phyloP scores from a whole-genome alignment of 35 echinoderm and acorn worm genomes.

The Apostichopus parvimensis region DNA sequence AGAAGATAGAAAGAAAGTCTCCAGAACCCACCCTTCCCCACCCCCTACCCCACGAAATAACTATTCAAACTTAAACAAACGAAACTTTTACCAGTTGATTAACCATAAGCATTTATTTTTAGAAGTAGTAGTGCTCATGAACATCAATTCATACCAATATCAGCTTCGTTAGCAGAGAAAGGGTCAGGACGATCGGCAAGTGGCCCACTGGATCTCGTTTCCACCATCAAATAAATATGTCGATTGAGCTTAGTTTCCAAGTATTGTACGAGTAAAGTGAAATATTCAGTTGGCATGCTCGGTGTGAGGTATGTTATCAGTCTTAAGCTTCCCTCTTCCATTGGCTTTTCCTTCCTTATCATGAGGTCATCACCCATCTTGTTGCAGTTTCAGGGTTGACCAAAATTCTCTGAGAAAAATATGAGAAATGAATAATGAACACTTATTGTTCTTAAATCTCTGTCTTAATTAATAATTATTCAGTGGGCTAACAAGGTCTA shows the following conservation, averaged over 20 bases:
- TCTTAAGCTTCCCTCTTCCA: not conserved
- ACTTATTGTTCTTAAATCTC: not conserved
- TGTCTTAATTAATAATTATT: no score
- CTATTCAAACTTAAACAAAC: no score
- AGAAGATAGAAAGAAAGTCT: no score
- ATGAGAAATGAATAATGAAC: not conserved
- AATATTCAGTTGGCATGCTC: slow-evolving; percentile 38
- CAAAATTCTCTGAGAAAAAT: not conserved
- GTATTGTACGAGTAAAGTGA: slow-evolving; percentile 9
- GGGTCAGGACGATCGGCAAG: slow-evolving; percentile 29
- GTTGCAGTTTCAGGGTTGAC: not conserved
- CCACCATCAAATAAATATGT: slow-evolving; percentile 33
- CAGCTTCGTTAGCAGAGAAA: slow-evolving; percentile 46
- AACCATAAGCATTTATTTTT: no score
- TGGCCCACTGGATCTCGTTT: slow-evolving; percentile 15
- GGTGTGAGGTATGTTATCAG: slow-evolving; percentile 39
- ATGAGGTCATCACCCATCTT: slow-evolving; percentile 25
- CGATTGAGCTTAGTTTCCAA: slow-evolving; percentile 40
- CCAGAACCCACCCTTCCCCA: no score
- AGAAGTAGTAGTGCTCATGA: not conserved
- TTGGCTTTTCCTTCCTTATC: not conserved
- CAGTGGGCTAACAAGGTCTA: no score
- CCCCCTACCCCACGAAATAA: no score
- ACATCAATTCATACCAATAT: slow-evolving; percentile 33
- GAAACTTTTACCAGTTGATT: no score